These are phyloP conservation scores for cat (Felis catus) DNA, from an alignment of 2,113 vertebrate genomes.

Conservation along the genomic window F.catus_Fca126_mat1.0 CM031411.1:22601001-22601500, in stretches of 20 bases:
- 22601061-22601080: no score
- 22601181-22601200: not conserved
- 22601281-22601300: conserved; percentile 16
- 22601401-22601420: not conserved
- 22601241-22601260: not conserved
- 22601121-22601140: no score
- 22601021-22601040: no score
- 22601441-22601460: not conserved
- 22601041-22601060: no score
- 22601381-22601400: not conserved
- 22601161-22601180: no score
- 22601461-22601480: not conserved
- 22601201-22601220: not conserved
- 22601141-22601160: no score
- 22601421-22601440: not conserved
- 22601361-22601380: not conserved
- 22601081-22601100: no score
- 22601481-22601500: not conserved
- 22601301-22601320: not conserved
- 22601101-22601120: no score
- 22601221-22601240: not conserved
- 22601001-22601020: no score
- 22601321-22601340: not conserved
- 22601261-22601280: not conserved
- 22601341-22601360: not conserved